Percentiles rank a stretch among this genome's conserved stretches.
These are phyloP conservation scores for Motacilla tschutschensis DNA, from an alignment of 2,113 vertebrate species.

Conservation along the genomic window DNA sequence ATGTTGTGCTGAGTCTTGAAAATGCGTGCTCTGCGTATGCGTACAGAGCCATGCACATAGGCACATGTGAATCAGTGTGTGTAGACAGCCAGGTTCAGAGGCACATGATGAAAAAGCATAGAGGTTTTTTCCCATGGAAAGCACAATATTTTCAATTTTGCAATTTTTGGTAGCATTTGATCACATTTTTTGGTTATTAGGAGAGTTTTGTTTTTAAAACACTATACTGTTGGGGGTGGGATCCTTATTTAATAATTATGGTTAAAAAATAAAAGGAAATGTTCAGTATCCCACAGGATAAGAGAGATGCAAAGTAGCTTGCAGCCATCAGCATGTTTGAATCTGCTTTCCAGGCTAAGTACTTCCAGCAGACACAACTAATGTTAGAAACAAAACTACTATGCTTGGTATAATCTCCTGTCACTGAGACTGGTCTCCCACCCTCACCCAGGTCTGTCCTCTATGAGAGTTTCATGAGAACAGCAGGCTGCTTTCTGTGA, in stretches of 20 bases:
- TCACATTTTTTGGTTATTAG: not conserved
- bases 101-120: not conserved
- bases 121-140: fast-evolving
- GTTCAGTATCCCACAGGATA: not conserved
- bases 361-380: not conserved
- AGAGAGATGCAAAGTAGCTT: not conserved
- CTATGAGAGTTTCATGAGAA: not conserved
- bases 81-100: not conserved
- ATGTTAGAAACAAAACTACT: not conserved
- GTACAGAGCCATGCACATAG: not conserved
- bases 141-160: not conserved
- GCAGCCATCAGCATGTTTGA: not conserved
- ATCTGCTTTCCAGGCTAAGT: not conserved
- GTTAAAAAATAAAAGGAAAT: not conserved
- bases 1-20: not conserved
- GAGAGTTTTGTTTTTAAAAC: not conserved
- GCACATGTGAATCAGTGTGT: not conserved
- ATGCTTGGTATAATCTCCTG: not conserved
- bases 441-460: not conserved
- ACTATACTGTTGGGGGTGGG: fast-evolving
- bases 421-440: not conserved
- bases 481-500: not conserved
- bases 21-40: not conserved
- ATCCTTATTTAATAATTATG: not conserved
- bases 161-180: not conserved